Base-by-base conservation (phyloP, 2,888 invertebrate species). In the Furcula furcula region DNA sequence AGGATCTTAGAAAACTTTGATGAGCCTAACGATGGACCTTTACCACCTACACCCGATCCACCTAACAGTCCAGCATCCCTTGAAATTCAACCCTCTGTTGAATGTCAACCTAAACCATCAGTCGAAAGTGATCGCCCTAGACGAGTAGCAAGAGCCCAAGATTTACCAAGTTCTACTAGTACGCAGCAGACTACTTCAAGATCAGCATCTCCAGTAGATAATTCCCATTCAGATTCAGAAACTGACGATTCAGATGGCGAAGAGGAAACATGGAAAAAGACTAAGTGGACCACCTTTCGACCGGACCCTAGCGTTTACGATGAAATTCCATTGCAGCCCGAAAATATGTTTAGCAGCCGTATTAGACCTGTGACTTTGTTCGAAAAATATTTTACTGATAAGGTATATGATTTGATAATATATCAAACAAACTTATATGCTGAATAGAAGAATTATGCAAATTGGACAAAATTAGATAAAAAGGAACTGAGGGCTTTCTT, bases 1-100 rank as follows among this genome's bases (percentile, higher is more conserved):
- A 33, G 29, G 26, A 34, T 34, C 15, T 21, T 38, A 14, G 38
- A 38, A 31, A 30, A 38, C 26, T 29, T 39, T 31, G 34, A 38
- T 28, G 19, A 34, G 20, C 32, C 37, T 20, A 29, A 29, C 6
- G 29, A 16, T 10, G 36, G 35, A 18, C 26, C 26, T 32, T 18
- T 26, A 20, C 25, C 32, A 18, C 32, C 19, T 12, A 26, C 32
- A 27, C 32, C 26, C 32, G 32, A 32, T 26, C 19, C 19, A 31
- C 31, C 31, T 22, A 31, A 22, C 15, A 31, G 31, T 25, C 23
- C 16, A 18, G 16, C 25, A 31, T 16, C 10, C 25, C 31, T 23
- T 23, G 25, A 18, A 31, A 23, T 31, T 25, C 31, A 25, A 18
- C 25, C 31, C 31, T n/a, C n/a, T n/a, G n/a, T n/a, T n/a, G n/a